Evolutionary conservation across 2,797 vertebrate species (phyloP).

Genomic region (Pelochelys cantorii): DNA sequence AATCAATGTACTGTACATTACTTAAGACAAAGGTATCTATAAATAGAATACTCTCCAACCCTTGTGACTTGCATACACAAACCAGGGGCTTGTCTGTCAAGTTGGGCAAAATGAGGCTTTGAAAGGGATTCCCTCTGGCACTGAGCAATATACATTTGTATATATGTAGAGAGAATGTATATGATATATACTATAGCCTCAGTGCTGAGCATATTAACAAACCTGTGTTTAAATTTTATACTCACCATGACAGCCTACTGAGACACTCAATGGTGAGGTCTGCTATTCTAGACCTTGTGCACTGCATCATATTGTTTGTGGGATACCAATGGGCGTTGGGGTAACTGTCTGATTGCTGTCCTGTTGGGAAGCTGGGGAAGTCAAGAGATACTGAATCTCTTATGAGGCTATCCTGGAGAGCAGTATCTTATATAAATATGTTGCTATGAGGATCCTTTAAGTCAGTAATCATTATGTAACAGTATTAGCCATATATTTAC

Average conservation of each 20-base stretch:
- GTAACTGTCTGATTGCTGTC: constrained; percentile 64
- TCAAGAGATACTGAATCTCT: constrained; percentile 46
- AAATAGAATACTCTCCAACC: constrained; percentile 47
- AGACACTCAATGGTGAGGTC: constrained; percentile 30
- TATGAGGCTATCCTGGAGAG: constrained; percentile 45
- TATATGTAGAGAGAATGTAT: not conserved
- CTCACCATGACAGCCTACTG: constrained; percentile 37
- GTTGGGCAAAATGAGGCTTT: not conserved
- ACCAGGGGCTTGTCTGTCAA: not conserved
- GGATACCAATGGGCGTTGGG: constrained; percentile 59
- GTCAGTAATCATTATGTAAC: not conserved
- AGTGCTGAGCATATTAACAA: constrained; percentile 47
- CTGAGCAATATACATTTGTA: not conserved
- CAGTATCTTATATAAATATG: constrained; percentile 49
- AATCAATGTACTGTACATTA: not conserved
- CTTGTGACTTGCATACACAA: not conserved
- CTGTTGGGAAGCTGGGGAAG: constrained; percentile 47
- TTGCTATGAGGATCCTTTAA: constrained; percentile 21
- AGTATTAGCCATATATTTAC: constrained; percentile 33
- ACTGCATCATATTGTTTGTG: constrained; percentile 64
- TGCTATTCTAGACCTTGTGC: constrained; percentile 52
- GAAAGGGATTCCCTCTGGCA: constrained; percentile 31
- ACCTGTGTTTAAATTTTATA: constrained; percentile 7
- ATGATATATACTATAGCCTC: not conserved
- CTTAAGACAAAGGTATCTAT: constrained; percentile 29